Evolutionary conservation across 2,113 vertebrate genomes (phyloP).

Genomic region (Toxostoma redivivum): DNA sequence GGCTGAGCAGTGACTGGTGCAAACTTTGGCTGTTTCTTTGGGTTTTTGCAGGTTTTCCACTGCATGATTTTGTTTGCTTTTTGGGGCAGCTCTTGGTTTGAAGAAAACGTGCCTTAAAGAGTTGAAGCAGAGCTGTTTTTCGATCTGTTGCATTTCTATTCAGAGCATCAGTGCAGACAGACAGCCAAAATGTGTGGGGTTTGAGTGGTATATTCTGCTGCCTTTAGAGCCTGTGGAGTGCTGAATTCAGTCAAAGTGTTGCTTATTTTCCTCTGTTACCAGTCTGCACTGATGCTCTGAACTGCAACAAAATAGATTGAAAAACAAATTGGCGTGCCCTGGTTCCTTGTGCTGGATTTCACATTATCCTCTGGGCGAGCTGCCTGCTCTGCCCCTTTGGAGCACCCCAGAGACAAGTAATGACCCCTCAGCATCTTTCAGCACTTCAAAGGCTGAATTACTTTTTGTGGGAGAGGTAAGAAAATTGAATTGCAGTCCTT

Average conservation of each 20-base stretch:
- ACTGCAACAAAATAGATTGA: conserved; percentile 72
- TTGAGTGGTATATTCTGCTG: conserved; percentile 7
- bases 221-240: conserved; percentile 7
- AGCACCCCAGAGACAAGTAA: conserved; percentile 11
- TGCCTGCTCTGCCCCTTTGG: neutral
- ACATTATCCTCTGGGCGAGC: neutral
- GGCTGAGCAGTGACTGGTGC: neutral
- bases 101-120: conserved; percentile 22
- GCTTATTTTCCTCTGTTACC: conserved; percentile 61
- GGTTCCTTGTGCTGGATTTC: conserved; percentile 38
- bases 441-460: conserved; percentile 5
- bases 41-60: conserved; percentile 22
- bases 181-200: neutral
- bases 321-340: conserved; percentile 69
- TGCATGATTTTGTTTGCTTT: neutral
- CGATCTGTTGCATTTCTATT: conserved; percentile 52
- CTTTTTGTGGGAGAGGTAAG: conserved; percentile 49
- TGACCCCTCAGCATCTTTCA: conserved; percentile 51
- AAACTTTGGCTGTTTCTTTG: conserved; percentile 25
- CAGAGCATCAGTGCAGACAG: conserved; percentile 23
- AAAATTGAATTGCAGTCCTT: conserved; percentile 55
- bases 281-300: conserved; percentile 60
- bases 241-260: conserved; percentile 51
- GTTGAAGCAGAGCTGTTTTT: conserved; percentile 38
- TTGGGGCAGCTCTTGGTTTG: neutral